A percentile compares a stretch with the other conserved stretches of the same genome.
These are phyloP conservation scores for Amphipoea lucens DNA, from an alignment of 2,888 invertebrate genomes.

Conservation along the genomic window DNA sequence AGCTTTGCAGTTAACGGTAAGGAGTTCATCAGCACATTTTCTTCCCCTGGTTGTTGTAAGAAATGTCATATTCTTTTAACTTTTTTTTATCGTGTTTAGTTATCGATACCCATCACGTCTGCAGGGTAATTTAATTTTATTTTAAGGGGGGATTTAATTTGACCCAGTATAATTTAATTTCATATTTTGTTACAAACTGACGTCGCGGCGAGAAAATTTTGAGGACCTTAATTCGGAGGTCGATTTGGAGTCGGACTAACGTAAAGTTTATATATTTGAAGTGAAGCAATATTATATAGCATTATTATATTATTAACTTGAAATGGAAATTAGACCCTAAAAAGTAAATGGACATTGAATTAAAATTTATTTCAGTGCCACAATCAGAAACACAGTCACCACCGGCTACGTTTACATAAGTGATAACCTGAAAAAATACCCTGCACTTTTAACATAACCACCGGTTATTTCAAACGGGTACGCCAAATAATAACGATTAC, in stretches of 20 bases:
- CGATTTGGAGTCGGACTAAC: background rate
- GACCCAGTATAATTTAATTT: background rate
- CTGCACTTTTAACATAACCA: background rate
- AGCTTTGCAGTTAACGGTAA: constrained; percentile 12
- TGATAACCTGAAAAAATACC: background rate
- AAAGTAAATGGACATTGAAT: background rate
- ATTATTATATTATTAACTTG: no score
- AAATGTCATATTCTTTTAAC: background rate
- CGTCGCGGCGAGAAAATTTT: background rate
- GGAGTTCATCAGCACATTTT: constrained; percentile 32
- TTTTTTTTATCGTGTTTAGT: background rate
- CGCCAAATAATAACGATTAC: background rate
- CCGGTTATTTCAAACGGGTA: background rate
- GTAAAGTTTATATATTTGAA: background rate
- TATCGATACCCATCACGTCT: background rate
- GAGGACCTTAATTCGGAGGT: background rate
- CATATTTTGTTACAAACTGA: constrained; percentile 8
- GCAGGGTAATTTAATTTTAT: no score
- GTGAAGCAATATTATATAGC: background rate
- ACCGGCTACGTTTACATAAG: background rate
- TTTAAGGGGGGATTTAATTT: no score
- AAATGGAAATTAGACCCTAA: background rate
- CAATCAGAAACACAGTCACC: background rate
- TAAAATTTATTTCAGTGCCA: background rate
- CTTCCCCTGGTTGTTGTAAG: background rate